Evolutionary conservation across 2,113 vertebrate species (phyloP).

Genomic region (Cyphotilapia sp.): DNA sequence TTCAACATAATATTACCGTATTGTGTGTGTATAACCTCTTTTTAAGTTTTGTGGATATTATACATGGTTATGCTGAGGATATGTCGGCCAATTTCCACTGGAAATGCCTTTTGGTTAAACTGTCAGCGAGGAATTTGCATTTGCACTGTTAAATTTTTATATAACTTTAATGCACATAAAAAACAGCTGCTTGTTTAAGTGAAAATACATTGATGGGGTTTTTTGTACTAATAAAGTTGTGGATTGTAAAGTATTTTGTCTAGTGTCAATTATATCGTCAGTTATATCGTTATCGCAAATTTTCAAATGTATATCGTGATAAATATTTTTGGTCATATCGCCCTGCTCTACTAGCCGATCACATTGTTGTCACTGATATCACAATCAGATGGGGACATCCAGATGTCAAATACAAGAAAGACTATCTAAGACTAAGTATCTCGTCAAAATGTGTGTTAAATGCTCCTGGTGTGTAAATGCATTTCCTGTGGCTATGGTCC

Average conservation of each 20-base stretch:
- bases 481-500: neutral
- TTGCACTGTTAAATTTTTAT: too few species aligned
- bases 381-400: neutral
- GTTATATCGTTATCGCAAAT: neutral
- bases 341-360: neutral
- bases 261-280: neutral
- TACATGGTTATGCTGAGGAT: too few species aligned
- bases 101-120: too few species aligned
- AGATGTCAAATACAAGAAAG: neutral
- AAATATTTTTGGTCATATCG: neutral
- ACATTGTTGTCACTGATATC: neutral
- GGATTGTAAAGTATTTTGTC: neutral
- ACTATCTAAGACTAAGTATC: neutral
- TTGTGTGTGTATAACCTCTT: too few species aligned
- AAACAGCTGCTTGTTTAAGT: too few species aligned
- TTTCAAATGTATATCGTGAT: neutral
- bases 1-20: too few species aligned
- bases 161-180: too few species aligned
- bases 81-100: too few species aligned
- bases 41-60: too few species aligned
- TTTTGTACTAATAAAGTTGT: neutral
- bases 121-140: too few species aligned
- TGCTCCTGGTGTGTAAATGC: neutral
- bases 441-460: neutral
- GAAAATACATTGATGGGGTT: too few species aligned